Base-by-base conservation (phyloP, 2,888 invertebrate genomes). In the Malacosoma neustria region DNA sequence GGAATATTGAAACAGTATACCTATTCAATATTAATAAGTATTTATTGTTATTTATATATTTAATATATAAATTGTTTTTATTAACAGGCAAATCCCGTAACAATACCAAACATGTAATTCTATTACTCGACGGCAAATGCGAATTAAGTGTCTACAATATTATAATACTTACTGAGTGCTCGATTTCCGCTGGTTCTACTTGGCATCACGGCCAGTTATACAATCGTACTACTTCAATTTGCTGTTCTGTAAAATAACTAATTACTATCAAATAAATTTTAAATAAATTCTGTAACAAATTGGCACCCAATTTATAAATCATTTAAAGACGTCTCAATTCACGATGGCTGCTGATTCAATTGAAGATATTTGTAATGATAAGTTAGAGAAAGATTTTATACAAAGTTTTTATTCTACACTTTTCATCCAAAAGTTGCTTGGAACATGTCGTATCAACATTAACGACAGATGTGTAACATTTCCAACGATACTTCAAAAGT, bases 201-300 rank as follows among this genome's bases (percentile, higher is more conserved):
- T 2, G 62, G 61, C 2, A 48, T 77, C 11, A 63, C 65, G 1
- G 68, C 76, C 6, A 68, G 65, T 13, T 79, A 79, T 37, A 72
- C 72, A 1, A 60, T 74, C 9, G 63, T 75, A 13, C 48, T 79
- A 3, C 38, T 76, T 29, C 74, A 77, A 42, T 69, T 75, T 36
- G 65, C 68, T 30, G 45, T 60, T 13, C 43, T 70, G n/a, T 64
- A 59, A 52, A 12, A 22, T 13, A 29, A 14, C 11, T 13, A 15
- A 7, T 22, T 22, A n/a, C n/a, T n/a, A n/a, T 3, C 2, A 22
- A 7, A 5, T 2, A 22, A 3, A 22, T 9, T 7, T 9, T 22
- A 9, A 22, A 5, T 22, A 22, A 22, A 7, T 22, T 22, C n/a
- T 22, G 9, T 3, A 22, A 22, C n/a, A n/a, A n/a, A n/a, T n/a